Conservation (phyloP, 2,888 invertebrate genomes). For the Pristionchus mayeri region DNA sequence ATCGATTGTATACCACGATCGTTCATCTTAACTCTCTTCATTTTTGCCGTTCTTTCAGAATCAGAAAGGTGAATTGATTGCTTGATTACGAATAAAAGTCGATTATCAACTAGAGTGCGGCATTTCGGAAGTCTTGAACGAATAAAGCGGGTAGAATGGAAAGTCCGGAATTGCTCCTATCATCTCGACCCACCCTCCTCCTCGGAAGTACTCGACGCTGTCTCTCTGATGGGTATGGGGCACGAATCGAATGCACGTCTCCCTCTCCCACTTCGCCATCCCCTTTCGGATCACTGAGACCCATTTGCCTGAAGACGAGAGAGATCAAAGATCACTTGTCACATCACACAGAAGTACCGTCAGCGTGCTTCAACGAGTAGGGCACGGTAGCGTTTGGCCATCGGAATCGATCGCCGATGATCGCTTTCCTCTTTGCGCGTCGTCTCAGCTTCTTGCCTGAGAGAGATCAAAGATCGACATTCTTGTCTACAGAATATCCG, state of each 20-base stretch:
- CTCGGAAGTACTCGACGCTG: slow-evolving; percentile 57
- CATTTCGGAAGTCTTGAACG: too few relatives aligned
- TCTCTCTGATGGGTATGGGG: slow-evolving; percentile 54
- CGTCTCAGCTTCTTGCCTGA: slow-evolving; percentile 36
- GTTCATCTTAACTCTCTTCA: too few relatives aligned
- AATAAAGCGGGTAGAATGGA: too few relatives aligned
- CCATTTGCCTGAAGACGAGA: slow-evolving; percentile 59
- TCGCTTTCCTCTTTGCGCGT: slow-evolving; percentile 58
- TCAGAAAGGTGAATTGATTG: too few relatives aligned
- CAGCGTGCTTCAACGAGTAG: slow-evolving; percentile 57
- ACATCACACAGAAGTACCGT: too few relatives aligned
- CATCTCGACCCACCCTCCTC: slow-evolving; percentile 62
- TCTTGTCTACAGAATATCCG: too few relatives aligned
- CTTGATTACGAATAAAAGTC: too few relatives aligned
- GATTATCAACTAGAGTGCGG: too few relatives aligned
- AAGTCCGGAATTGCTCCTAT: too few relatives aligned
- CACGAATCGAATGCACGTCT: slow-evolving; percentile 65
- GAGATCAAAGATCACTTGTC: too few relatives aligned
- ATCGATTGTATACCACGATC: background rate
- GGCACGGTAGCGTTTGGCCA: slow-evolving; percentile 62
- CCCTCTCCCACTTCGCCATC: slow-evolving; percentile 63
- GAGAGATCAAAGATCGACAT: slow-evolving; percentile 8
- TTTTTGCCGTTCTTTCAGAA: too few relatives aligned
- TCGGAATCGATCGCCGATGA: slow-evolving; percentile 58
- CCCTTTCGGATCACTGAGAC: slow-evolving; percentile 56